Evolutionary conservation across 2,113 vertebrate species (phyloP), one percentile per base, ranked within the genome.

Genomic region (Leuciscus idus): DNA sequence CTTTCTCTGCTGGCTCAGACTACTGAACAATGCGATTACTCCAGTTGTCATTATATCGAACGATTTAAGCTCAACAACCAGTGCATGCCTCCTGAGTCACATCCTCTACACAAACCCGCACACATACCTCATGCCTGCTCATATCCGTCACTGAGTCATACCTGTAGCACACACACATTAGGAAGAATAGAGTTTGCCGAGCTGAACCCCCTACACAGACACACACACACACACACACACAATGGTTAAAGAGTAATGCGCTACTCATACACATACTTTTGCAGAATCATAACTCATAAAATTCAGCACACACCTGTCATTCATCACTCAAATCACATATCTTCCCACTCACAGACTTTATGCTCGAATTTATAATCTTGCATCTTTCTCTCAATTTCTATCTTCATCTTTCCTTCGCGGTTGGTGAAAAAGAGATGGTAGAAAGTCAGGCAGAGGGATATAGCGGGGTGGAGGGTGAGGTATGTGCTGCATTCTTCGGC

Each of bases 21-120:
- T 77, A 68, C 55, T 55, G 62, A 72, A 86, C 33, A 82, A 68
- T 52, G 17, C 15, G 62, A 82, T 82, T 82, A 70, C 46, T 82
- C 64, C 81, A 68, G 61, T 26, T 62, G 57, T 83, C 62, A 85
- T 33, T 84, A 83, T 82, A 83, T 76, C 39, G 23, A 85, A 50
- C 48, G 57, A 87, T 81, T 78, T 87, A 70, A 36, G 30, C 77
- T 17, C 19, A 86, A 62, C 70, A 74, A 43, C 64, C 84, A 66
- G 10, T 36, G 9, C 61, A 64, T 84, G 82, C 46, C 64, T 74
- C 85, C 85, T 87, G 76, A 89, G 87, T 89, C 85, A 89, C 79
- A 70, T 84, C 85, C 85, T 62, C 52, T 50, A 43, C 26, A 75
- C 70, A 72, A 43, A 87, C 73, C 52, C 21, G 19, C 82, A 73